phyloP scores from a whole-genome alignment of 2,113 vertebrate species.

The Trogon melanurus region DNA sequence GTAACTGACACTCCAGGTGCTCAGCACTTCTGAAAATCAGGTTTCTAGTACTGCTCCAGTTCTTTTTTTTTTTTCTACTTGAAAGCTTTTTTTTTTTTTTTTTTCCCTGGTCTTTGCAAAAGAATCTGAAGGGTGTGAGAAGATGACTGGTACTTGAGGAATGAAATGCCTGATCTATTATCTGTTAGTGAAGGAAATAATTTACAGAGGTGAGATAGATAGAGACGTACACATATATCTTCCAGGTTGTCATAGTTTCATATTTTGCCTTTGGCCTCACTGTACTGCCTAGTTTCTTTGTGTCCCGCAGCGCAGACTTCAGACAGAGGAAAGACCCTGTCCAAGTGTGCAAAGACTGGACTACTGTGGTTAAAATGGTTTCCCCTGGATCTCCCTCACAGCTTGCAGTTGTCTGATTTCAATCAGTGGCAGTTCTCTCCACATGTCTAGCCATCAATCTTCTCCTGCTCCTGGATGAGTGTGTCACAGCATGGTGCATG shows the following conservation, averaged over 20 bases:
- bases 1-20: conserved; percentile 26
- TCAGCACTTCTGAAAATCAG: conserved; percentile 27
- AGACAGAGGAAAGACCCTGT: conserved; percentile 61
- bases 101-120: neutral
- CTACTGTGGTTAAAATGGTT: conserved; percentile 77
- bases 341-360: conserved; percentile 65
- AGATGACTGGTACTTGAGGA: neutral
- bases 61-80: neutral
- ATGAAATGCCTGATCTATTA: conserved; percentile 11
- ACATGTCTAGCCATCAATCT: conserved; percentile 86
- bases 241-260: neutral
- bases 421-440: conserved; percentile 82
- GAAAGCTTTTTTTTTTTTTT: neutral
- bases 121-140: conserved; percentile 1
- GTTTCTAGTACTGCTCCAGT: neutral
- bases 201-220: conserved; percentile 48
- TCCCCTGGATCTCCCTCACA: conserved; percentile 77
- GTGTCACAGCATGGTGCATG: conserved; percentile 78
- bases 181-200: conserved; percentile 40
- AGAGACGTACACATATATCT: conserved; percentile 3
- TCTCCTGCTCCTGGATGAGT: conserved; percentile 76
- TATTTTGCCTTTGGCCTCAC: conserved; percentile 16
- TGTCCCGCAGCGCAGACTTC: conserved; percentile 46
- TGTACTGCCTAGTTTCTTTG: conserved; percentile 14
- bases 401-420: conserved; percentile 87